Evolutionary conservation across 2,113 vertebrate genomes (phyloP).

Genomic region (Rousettus leschenaultii): DNA sequence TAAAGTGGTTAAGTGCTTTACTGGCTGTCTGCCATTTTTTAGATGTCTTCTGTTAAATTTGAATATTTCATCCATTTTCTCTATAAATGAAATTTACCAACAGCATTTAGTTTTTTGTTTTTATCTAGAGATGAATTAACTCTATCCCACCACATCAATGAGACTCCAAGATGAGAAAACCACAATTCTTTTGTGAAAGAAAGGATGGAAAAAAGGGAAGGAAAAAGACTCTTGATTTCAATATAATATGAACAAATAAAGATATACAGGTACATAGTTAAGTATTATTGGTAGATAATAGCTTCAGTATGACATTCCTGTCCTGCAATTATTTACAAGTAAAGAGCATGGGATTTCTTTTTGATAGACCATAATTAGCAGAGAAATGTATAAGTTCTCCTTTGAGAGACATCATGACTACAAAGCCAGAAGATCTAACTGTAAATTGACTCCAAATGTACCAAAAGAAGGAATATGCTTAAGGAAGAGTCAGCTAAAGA

Average conservation of each 20-base stretch:
- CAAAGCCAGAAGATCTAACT: background rate
- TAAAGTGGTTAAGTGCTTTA: background rate
- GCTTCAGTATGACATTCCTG: background rate
- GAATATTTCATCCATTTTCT: slow-evolving; percentile 15
- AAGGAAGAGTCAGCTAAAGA: background rate
- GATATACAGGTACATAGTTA: background rate
- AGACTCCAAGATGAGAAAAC: background rate
- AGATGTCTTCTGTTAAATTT: background rate
- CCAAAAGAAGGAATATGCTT: background rate
- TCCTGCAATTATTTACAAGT: background rate
- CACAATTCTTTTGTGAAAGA: background rate
- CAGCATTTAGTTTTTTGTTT: background rate
- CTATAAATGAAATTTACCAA: slow-evolving; percentile 2
- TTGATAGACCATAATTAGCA: background rate
- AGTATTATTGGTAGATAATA: background rate
- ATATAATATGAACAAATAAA: background rate
- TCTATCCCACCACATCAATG: background rate
- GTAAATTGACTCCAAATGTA: background rate
- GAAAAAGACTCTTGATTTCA: background rate
- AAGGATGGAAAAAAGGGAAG: background rate
- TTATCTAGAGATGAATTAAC: slow-evolving; percentile 28
- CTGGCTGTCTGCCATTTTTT: slow-evolving; percentile 7
- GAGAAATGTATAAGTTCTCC: background rate
- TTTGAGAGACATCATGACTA: background rate
- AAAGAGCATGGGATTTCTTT: background rate